These are phyloP conservation scores for Hymenochirus boettgeri DNA, from an alignment of 2,113 vertebrate species.

Conservation along the genomic window DNA sequence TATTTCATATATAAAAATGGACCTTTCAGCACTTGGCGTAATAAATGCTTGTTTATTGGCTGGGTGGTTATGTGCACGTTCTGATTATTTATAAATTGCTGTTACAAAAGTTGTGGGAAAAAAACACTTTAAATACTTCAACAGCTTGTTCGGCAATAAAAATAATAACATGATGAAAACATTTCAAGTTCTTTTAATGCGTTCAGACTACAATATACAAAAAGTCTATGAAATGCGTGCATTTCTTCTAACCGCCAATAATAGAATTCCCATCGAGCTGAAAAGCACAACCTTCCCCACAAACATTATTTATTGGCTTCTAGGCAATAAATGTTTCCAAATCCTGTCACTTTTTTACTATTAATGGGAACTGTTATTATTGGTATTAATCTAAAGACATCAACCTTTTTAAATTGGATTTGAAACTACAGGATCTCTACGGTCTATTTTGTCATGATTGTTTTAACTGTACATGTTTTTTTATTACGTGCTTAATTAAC, in stretches of 20 bases:
- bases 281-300: not conserved
- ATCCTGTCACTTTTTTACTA: constrained; percentile 16
- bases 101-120: too few relatives aligned
- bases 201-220: constrained; percentile 10
- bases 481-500: constrained; percentile 25
- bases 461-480: constrained; percentile 6
- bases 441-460: not conserved
- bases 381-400: constrained; percentile 9
- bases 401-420: not conserved
- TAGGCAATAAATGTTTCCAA: constrained; percentile 14
- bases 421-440: not conserved
- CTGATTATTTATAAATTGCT: too few relatives aligned
- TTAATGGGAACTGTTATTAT: constrained; percentile 14
- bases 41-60: too few relatives aligned
- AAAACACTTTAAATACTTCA: not conserved
- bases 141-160: not conserved
- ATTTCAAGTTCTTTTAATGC: not conserved
- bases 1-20: too few relatives aligned
- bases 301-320: constrained; percentile 21
- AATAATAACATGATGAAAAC: not conserved
- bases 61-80: too few relatives aligned
- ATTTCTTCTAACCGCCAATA: constrained; percentile 22
- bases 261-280: constrained; percentile 21
- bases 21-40: too few relatives aligned
- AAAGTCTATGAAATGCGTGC: constrained; percentile 10